Conservation (phyloP, 1,140 invertebrate species). For the Cherax quadricarinatus region DNA sequence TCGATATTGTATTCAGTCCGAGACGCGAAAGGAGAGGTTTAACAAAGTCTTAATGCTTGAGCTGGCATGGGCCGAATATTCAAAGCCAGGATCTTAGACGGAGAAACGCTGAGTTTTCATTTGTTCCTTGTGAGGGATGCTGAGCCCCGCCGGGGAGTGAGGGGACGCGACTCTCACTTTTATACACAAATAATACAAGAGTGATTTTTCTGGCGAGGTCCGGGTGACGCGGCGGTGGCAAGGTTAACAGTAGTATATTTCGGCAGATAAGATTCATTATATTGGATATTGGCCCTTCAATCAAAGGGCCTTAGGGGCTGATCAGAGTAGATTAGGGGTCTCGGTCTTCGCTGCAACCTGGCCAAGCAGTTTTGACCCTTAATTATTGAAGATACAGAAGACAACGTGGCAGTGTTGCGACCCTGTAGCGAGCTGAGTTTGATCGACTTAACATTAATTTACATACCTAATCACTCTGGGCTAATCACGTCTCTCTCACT, state of each 20-base stretch:
- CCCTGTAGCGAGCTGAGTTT: conserved; percentile 57
- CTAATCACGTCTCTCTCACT: conserved; percentile 64
- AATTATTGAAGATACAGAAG: conserved; percentile 50
- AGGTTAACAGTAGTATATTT: conserved; percentile 65
- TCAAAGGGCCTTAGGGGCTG: conserved; percentile 47
- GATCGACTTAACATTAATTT: conserved; percentile 73
- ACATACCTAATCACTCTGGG: conserved; percentile 70
- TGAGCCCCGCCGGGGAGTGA: background rate
- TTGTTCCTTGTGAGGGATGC: conserved; percentile 39
- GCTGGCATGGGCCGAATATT: conserved; percentile 63
- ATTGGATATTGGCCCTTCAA: conserved; percentile 59
- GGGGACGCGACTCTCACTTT: conserved; percentile 16
- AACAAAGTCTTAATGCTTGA: conserved; percentile 71
- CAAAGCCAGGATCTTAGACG: conserved; percentile 52
- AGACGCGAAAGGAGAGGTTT: conserved; percentile 61
- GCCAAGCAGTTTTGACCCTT: conserved; percentile 52
- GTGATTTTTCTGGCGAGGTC: background rate
- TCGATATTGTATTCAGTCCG: conserved; percentile 65
- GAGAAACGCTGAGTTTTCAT: conserved; percentile 45
- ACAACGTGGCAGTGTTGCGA: conserved; percentile 29
- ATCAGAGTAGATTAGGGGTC: conserved; percentile 53
- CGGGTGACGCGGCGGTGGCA: background rate
- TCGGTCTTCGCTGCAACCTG: conserved; percentile 12
- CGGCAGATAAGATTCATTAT: conserved; percentile 51
- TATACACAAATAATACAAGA: conserved; percentile 19